phyloP scores from a whole-genome alignment of 1,140 invertebrate species.

The Thaumatotibia leucotreta region DNA sequence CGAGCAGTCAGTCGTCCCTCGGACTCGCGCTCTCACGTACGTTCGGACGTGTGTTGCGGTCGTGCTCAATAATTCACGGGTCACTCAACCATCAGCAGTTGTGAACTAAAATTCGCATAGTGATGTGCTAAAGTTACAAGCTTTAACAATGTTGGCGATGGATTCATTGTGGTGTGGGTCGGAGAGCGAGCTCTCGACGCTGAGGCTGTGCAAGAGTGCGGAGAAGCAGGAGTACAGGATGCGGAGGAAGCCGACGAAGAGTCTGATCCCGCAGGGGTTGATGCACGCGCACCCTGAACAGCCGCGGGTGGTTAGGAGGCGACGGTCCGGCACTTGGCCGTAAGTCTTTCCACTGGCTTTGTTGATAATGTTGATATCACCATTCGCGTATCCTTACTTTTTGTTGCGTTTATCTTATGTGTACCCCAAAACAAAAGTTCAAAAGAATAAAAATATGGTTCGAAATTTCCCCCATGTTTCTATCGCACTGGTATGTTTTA shows the following conservation, averaged over 20 bases:
- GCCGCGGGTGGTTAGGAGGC: conserved; percentile 51
- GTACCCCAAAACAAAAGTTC: no score
- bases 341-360: no score
- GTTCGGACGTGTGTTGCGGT: conserved; percentile 17
- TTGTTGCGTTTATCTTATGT: no score
- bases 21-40: conserved; percentile 34
- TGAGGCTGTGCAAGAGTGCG: conserved; percentile 47
- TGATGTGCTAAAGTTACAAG: conserved; percentile 37
- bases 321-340: conserved; percentile 80
- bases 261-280: conserved; percentile 57
- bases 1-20: conserved; percentile 29
- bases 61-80: conserved; percentile 30
- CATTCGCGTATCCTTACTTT: no score
- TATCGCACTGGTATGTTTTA: no score
- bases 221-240: conserved; percentile 75
- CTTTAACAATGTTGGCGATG: conserved; percentile 64
- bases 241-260: conserved; percentile 56
- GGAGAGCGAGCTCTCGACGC: conserved; percentile 54
- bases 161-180: conserved; percentile 77
- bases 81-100: conserved; percentile 41
- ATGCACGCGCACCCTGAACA: conserved; percentile 48
- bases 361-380: no score
- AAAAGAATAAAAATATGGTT: no score
- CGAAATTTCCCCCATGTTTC: no score
- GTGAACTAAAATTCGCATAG: neutral